phyloP scores from a whole-genome alignment of 2,888 invertebrate genomes.

The Thyatira batis region DNA sequence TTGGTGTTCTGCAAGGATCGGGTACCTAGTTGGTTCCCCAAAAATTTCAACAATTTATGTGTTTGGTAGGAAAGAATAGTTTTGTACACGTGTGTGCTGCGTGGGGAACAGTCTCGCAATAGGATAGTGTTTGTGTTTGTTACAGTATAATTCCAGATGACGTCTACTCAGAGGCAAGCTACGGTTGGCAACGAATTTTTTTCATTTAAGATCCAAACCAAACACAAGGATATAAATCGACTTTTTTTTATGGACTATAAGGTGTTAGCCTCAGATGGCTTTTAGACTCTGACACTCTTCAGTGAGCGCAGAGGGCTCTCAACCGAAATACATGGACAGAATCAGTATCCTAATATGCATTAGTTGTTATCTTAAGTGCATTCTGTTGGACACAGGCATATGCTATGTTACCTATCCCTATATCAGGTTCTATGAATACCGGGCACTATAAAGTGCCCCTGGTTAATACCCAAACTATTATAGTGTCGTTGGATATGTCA shows the following conservation, averaged over 20 bases:
- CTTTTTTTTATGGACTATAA: slow-evolving; percentile 11
- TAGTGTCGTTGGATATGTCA: background rate
- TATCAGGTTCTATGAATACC: too few species aligned
- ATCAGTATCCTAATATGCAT: background rate
- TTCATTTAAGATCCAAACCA: slow-evolving; percentile 46
- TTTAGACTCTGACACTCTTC: too few species aligned
- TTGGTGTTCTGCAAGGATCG: too few species aligned
- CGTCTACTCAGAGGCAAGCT: slow-evolving; percentile 37
- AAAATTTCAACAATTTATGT: too few species aligned
- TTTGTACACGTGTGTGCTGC: background rate
- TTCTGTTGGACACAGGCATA: too few species aligned
- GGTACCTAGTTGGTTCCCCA: too few species aligned
- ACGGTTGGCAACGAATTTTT: slow-evolving; percentile 23
- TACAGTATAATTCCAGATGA: slow-evolving; percentile 64
- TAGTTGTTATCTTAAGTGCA: too few species aligned
- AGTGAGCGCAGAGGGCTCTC: too few species aligned
- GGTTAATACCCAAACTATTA: background rate
- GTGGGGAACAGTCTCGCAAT: slow-evolving; percentile 11
- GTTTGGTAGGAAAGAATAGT: background rate
- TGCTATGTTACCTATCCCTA: too few species aligned
- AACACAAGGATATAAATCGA: slow-evolving; percentile 35
- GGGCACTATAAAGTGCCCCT: background rate
- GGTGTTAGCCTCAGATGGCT: too few species aligned
- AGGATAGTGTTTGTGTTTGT: slow-evolving; percentile 48
- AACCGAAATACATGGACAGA: background rate